Evolutionary conservation across 2,888 invertebrate species (phyloP), one percentile per base, ranked within the genome.

Genomic region (Trileptium ribeirensis): DNA sequence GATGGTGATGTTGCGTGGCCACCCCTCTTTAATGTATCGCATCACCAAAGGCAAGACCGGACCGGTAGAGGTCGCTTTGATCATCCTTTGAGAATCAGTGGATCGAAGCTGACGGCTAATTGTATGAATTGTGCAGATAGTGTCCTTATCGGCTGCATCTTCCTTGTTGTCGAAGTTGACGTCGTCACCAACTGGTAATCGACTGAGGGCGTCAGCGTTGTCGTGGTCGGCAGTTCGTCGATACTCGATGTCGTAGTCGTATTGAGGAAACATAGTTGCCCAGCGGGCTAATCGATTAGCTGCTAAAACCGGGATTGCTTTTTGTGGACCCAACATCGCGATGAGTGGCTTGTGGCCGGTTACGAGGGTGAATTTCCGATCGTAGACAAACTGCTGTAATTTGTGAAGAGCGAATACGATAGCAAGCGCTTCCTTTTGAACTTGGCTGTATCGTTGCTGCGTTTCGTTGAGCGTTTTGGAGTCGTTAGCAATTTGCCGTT

Each of bases 371-470:
- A 85, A 85, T 19, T 74, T 74, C 39, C 83, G 39, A 24, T 83
- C 85, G 79, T 79, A 86, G 36, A 84, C 38, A 79, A 84, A 85
- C 78, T 85, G 83, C 67, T 85, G 83, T 67, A 85, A 84, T 67
- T 83, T 84, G 33, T 84, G 84, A 8, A 86, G 81, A 34, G 82
- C 83, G 51, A 83, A 84, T 1, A 85, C 81, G 8, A 85, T 74
- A 3, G 83, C 79, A 29, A 86, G 51, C n/a, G 77, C 84, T 80
- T 86, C 86, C 80, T 83, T 85, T 8, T 85, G 84, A 1, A 85
- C 82, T 51, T 85, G 84, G 15, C 83, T 79, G 78, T 85, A 85
- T n/a, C 79, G 80, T 78, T 82, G 82, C 67, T 85, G 85, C 1
- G 82, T 81, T 15, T 36, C 80, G 24, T 74, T 84, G 29, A 85